These are phyloP conservation scores for Sinohyriopsis cumingii DNA, from an alignment of 2,888 invertebrate species.

Conservation along the genomic window DNA sequence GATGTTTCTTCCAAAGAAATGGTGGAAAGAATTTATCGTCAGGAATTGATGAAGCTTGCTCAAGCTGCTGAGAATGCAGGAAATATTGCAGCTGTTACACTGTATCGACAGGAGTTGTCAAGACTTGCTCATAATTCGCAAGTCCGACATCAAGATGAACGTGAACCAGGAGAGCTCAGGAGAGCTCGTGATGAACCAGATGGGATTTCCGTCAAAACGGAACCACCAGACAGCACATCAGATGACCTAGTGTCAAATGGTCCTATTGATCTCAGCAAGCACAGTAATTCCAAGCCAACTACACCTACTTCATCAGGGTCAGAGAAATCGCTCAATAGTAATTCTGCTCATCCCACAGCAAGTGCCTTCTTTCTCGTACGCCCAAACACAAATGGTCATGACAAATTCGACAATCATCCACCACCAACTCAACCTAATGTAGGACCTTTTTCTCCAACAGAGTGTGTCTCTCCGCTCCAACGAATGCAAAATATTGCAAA, in stretches of 20 bases:
- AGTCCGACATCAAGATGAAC: constrained; percentile 79
- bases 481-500: constrained; percentile 99
- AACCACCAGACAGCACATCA: constrained; percentile 57
- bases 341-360: constrained; percentile 53
- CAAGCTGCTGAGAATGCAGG: constrained; percentile 72
- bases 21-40: constrained; percentile 69
- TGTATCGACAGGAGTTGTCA: constrained; percentile 93
- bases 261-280: constrained; percentile 65
- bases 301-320: constrained; percentile 52
- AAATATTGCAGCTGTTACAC: constrained; percentile 76
- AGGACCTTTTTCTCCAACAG: constrained; percentile 71
- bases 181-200: constrained; percentile 39
- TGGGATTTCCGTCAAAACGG: constrained; percentile 46
- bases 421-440: constrained; percentile 77
- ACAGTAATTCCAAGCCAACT: constrained; percentile 50
- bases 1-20: constrained; percentile 81
- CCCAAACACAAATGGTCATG: constrained; percentile 74
- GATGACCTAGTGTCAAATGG: constrained; percentile 51
- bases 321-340: constrained; percentile 60
- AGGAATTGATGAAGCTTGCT: constrained; percentile 92
- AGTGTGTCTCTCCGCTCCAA: constrained; percentile 91
- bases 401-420: constrained; percentile 33
- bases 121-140: constrained; percentile 79
- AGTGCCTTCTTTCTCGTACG: constrained; percentile 87
- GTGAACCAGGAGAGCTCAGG: constrained; percentile 41